Evolutionary conservation across 2,113 vertebrate species (phyloP).

Genomic region (Marmota monax): DNA sequence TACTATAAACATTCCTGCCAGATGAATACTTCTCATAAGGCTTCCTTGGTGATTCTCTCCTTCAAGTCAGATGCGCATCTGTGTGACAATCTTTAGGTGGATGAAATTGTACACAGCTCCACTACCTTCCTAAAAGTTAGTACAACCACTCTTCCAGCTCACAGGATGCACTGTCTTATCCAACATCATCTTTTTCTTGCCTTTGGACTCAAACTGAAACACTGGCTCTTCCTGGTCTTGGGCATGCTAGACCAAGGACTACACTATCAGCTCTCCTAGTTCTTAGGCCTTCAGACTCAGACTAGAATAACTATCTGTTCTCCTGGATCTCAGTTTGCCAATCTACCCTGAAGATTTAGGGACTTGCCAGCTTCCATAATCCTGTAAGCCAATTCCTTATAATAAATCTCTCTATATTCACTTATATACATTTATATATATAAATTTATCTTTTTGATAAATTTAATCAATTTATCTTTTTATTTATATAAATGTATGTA

Average conservation of each 20-base stretch:
- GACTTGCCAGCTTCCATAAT: background rate
- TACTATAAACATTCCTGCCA: background rate
- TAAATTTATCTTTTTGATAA: background rate
- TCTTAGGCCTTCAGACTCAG: background rate
- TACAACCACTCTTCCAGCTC: background rate
- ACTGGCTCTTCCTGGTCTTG: background rate
- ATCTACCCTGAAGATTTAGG: background rate
- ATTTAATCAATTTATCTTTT: too few relatives aligned
- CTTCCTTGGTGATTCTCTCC: background rate
- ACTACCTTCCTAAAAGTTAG: background rate
- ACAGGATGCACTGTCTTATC: background rate
- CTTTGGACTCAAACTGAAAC: conserved; percentile 9
- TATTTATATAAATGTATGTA: too few relatives aligned
- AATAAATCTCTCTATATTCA: background rate
- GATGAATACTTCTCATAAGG: background rate
- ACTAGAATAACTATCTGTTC: background rate
- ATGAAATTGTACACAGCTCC: background rate
- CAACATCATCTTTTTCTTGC: background rate
- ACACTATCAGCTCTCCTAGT: background rate
- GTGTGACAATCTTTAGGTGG: background rate
- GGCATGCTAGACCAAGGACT: background rate
- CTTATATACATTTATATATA: background rate
- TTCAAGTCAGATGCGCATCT: background rate
- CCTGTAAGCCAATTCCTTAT: background rate
- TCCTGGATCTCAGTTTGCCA: background rate